phyloP scores from a whole-genome alignment of 2,113 vertebrate species.

The Thalassoma bifasciatum region DNA sequence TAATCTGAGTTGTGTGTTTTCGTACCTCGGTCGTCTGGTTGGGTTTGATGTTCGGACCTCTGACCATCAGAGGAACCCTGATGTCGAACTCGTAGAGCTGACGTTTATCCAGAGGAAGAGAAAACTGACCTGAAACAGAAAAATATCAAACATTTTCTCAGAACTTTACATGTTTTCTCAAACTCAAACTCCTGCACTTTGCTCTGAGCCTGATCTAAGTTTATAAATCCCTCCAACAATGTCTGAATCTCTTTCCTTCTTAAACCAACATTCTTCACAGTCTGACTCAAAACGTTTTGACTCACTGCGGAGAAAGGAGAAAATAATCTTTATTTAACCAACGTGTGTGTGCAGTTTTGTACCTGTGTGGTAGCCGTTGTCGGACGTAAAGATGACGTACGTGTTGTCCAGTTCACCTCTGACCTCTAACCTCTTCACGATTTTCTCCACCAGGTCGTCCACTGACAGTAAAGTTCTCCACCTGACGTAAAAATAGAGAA shows the following conservation, averaged over 20 bases:
- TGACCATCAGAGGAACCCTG: conserved; percentile 93
- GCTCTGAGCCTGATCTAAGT: too few relatives aligned
- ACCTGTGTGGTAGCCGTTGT: conserved; percentile 98
- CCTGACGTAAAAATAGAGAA: conserved; percentile 68
- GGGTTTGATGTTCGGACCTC: conserved; percentile 94
- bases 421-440: conserved; percentile 88
- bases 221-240: neutral
- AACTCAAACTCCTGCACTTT: neutral
- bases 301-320: too few relatives aligned
- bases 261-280: neutral
- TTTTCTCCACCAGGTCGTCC: conserved; percentile 94
- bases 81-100: conserved; percentile 99
- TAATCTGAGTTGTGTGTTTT: too few relatives aligned
- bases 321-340: too few relatives aligned
- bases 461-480: conserved; percentile 98
- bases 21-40: conserved; percentile 92
- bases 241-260: neutral
- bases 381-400: conserved; percentile 95
- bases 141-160: neutral
- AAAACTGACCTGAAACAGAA: conserved; percentile 90
- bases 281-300: neutral
- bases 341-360: neutral
- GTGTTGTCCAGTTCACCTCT: conserved; percentile 91
- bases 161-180: too few relatives aligned
- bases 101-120: conserved; percentile 95